phyloP scores from a whole-genome alignment of 2,797 vertebrate genomes.

The Gephyroberyx darwinii region DNA sequence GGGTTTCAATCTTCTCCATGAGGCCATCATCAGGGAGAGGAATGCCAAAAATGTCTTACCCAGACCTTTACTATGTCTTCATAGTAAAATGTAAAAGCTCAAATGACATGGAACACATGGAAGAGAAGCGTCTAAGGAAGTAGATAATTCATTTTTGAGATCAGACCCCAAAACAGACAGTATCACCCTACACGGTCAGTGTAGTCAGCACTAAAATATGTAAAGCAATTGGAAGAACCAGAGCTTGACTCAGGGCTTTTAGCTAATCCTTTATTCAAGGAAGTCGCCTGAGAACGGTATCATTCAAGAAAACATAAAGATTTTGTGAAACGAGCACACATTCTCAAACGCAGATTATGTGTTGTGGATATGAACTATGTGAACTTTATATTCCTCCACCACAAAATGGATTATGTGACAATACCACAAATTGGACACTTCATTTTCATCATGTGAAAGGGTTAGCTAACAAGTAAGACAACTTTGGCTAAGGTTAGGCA shows the following conservation, averaged over 20 bases:
- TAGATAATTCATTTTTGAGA: neutral
- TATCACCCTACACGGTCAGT: neutral
- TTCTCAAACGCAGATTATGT: too few species aligned
- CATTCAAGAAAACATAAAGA: slow-evolving; percentile 42
- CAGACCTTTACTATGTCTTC: slow-evolving; percentile 25
- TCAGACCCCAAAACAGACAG: neutral
- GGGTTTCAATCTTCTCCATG: slow-evolving; percentile 69
- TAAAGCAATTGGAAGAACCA: slow-evolving; percentile 75
- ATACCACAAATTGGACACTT: too few species aligned
- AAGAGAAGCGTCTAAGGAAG: slow-evolving; percentile 19
- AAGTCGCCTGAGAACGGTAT: slow-evolving; percentile 74
- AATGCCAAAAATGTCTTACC: slow-evolving; percentile 67
- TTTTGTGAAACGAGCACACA: too few species aligned
- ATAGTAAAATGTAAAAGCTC: slow-evolving; percentile 25
- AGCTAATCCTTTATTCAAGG: slow-evolving; percentile 79
- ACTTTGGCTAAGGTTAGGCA: too few species aligned
- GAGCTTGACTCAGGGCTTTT: slow-evolving; percentile 77
- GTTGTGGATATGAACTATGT: too few species aligned
- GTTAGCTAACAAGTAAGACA: too few species aligned
- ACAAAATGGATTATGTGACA: too few species aligned
- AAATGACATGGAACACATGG: slow-evolving; percentile 15
- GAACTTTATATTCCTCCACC: too few species aligned
- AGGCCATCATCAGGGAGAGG: slow-evolving; percentile 57
- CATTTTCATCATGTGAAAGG: too few species aligned
- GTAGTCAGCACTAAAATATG: slow-evolving; percentile 66